Percentiles rank a stretch among this genome's conserved stretches.
Conservation (phyloP, 2,888 invertebrate genomes). For the Drosophila sordidapex region DNA sequence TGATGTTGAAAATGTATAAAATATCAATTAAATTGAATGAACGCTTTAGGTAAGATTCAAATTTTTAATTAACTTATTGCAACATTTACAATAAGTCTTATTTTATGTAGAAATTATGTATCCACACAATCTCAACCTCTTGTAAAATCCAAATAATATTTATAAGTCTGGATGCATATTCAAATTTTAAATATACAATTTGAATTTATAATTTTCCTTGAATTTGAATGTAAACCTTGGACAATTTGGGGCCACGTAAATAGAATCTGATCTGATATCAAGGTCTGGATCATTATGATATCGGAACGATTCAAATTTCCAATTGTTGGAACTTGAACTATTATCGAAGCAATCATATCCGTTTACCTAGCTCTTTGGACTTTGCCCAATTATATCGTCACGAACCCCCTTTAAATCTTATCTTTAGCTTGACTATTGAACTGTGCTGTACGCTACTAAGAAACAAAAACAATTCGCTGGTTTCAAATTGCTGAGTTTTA, state of each 20-base stretch:
- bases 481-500: conserved; percentile 5
- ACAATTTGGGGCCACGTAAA: background rate
- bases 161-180: background rate
- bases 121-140: background rate
- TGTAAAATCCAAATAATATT: background rate
- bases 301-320: background rate
- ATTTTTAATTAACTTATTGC: background rate
- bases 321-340: background rate
- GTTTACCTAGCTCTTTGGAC: background rate
- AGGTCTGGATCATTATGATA: background rate
- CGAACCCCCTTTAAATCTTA: background rate
- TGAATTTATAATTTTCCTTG: background rate
- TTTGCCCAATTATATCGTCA: background rate
- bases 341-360: background rate
- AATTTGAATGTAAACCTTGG: background rate
- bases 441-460: background rate
- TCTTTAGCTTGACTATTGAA: background rate
- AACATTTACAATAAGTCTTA: background rate
- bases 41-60: background rate
- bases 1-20: background rate
- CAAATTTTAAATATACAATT: background rate
- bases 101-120: background rate
- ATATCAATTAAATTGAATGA: background rate
- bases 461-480: background rate
- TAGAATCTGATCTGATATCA: background rate